Conservation (phyloP, 2,113 vertebrate genomes). For the Felis catus region DNA sequence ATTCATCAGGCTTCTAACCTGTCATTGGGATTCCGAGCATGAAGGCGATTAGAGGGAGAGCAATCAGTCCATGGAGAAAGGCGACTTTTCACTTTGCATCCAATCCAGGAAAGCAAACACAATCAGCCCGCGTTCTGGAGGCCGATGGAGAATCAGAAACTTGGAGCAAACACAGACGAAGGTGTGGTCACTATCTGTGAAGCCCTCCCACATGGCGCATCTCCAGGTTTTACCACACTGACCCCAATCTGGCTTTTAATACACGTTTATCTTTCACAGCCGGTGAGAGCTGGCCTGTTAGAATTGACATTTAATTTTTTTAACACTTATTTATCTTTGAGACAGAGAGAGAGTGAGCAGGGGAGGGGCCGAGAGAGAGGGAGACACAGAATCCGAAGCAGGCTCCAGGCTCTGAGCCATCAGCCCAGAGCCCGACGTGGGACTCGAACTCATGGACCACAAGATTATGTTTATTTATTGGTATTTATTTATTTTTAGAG, state of each 20-base stretch:
- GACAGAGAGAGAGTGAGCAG: too few relatives aligned
- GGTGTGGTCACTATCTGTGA: neutral
- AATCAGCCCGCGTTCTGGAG: constrained; percentile 37
- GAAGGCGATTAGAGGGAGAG: constrained; percentile 62
- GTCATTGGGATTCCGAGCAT: constrained; percentile 75
- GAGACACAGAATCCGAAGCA: too few relatives aligned
- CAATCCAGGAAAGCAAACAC: constrained; percentile 70
- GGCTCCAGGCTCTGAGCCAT: too few relatives aligned
- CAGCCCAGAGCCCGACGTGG: too few relatives aligned
- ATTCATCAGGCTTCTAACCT: constrained; percentile 74
- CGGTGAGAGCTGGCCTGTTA: rapidly evolving
- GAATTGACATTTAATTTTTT: neutral
- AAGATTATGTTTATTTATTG: too few relatives aligned
- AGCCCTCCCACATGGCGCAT: neutral
- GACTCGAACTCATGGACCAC: too few relatives aligned
- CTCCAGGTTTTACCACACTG: constrained; percentile 3
- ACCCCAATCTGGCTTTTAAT: constrained; percentile 42
- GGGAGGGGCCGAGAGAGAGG: too few relatives aligned
- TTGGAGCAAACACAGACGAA: neutral
- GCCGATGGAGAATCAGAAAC: constrained; percentile 22
- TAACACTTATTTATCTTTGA: too few relatives aligned
- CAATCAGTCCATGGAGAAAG: constrained; percentile 56
- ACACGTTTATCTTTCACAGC: neutral
- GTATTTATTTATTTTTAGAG: too few relatives aligned
- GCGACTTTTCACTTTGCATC: constrained; percentile 69